Evolutionary conservation across 2,797 vertebrate genomes (phyloP).

Genomic region (Coluber constrictor): DNA sequence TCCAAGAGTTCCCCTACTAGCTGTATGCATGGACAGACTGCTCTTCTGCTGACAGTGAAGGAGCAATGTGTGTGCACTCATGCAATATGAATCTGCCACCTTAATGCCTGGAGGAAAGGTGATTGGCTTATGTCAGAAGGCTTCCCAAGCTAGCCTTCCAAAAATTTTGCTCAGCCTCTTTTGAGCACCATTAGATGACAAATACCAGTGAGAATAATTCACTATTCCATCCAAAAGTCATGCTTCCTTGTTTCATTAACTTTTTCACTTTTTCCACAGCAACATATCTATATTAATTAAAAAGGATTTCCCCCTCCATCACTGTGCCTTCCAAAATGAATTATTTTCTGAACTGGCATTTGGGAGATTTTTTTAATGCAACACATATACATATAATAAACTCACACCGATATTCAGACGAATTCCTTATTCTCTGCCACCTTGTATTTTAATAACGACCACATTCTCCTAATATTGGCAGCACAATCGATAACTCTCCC

Average conservation of each 20-base stretch:
- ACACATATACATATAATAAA: not conserved
- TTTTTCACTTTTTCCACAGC: not conserved
- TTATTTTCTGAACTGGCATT: not conserved
- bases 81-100: not conserved
- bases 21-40: not conserved
- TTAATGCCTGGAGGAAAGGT: not conserved
- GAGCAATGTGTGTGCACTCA: not conserved
- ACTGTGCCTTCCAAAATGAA: not conserved
- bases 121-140: not conserved
- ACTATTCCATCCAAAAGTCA: not conserved
- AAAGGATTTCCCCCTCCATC: not conserved
- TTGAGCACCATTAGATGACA: not conserved
- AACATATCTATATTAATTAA: not conserved
- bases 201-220: not conserved
- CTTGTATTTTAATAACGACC: not conserved
- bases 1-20: not conserved
- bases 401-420: not conserved
- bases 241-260: not conserved
- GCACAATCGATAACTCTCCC: fast-evolving
- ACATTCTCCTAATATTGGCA: slow-evolving; percentile 2
- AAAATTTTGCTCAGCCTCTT: not conserved
- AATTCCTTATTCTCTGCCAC: not conserved
- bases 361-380: not conserved
- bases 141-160: not conserved
- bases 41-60: not conserved